A percentile compares a stretch with the other conserved stretches of the same genome.
These are phyloP conservation scores for Phalloptychus januarius DNA, from an alignment of 2,797 vertebrate species.

Conservation along the genomic window DNA sequence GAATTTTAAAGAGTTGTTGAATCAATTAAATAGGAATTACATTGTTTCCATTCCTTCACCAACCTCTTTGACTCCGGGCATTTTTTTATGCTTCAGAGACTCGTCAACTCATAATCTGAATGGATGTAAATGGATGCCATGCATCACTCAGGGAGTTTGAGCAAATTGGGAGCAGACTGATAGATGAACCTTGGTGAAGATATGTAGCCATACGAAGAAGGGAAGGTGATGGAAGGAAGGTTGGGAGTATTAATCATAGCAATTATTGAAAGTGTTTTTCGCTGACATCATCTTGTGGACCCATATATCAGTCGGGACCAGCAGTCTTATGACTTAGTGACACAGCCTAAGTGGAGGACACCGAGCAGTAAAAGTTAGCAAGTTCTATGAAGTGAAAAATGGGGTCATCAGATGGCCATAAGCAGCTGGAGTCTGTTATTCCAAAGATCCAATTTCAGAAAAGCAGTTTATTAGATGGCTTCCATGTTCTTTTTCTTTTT, in stretches of 20 bases:
- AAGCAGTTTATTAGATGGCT: constrained; percentile 39
- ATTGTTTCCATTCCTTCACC: constrained; percentile 74
- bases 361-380: constrained; percentile 81
- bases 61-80: constrained; percentile 86
- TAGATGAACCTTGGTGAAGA: constrained; percentile 91
- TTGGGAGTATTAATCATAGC: constrained; percentile 95
- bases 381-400: constrained; percentile 79
- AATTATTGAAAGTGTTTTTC: constrained; percentile 96
- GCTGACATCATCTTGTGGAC: constrained; percentile 89
- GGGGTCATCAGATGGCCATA: constrained; percentile 71
- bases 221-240: constrained; percentile 90
- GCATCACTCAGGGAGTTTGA: constrained; percentile 92
- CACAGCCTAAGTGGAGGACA: constrained; percentile 73
- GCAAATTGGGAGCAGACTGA: constrained; percentile 88
- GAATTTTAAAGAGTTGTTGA: constrained; percentile 75
- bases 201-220: constrained; percentile 82
- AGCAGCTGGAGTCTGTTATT: constrained; percentile 73
- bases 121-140: constrained; percentile 91
- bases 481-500: constrained; percentile 19
- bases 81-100: constrained; percentile 87
- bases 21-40: constrained; percentile 87
- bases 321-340: constrained; percentile 80
- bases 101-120: constrained; percentile 90
- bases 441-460: constrained; percentile 54
- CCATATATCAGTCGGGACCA: constrained; percentile 87